Base-by-base conservation (phyloP, 2,113 vertebrate genomes). In the Halcyon senegalensis region DNA sequence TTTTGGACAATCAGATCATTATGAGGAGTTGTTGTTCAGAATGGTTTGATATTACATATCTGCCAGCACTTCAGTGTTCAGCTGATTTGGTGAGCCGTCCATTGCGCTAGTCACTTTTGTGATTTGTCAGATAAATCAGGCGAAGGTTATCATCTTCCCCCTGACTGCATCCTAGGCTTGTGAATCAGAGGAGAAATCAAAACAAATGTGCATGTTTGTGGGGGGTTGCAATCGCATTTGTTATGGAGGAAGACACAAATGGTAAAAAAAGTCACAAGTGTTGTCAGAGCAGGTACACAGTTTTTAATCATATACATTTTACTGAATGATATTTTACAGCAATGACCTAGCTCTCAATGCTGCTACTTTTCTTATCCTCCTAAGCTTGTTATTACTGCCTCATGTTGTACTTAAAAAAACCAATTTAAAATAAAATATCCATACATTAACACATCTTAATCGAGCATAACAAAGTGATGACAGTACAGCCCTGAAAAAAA, bases 41-140 rank as follows among this genome's bases (percentile, higher is more conserved):
- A 41, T 27, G 10, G 19, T 35, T 55, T 79, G 48, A 18, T 60
- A 35, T 10, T 59, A 35, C 13, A 23, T 43, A 35, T 35, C 2
- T 27, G 18, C 43, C 85, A 87, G 64, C 24, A 41, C 7, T 64
- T 43, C 23, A 58, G 44, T 9, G 11, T 74, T 68, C 11, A 10
- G 59, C 11, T 56, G 35, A 82, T 68, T 64, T 79, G 63, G 87
- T 44, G 64, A 91, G 50, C 62, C 1, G 1, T 33, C 20, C 18
- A 1, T 68, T 41, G n/a, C 1, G 1, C 6, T 25, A 31, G 0
- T 51, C 17, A 10, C 1, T 0, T 73, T 33, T 2, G 0, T 1
- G 3, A 31, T 80, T 66, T 79, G 53, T 58, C 78, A 94, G 46
- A 62, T 21, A 27, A 66, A 70, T 50, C 48, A 48, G 39, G 46